Evolutionary conservation across 2,113 vertebrate species (phyloP), one percentile per base, ranked within the genome.

Genomic region (Hypocryptadius cinnamomeus): DNA sequence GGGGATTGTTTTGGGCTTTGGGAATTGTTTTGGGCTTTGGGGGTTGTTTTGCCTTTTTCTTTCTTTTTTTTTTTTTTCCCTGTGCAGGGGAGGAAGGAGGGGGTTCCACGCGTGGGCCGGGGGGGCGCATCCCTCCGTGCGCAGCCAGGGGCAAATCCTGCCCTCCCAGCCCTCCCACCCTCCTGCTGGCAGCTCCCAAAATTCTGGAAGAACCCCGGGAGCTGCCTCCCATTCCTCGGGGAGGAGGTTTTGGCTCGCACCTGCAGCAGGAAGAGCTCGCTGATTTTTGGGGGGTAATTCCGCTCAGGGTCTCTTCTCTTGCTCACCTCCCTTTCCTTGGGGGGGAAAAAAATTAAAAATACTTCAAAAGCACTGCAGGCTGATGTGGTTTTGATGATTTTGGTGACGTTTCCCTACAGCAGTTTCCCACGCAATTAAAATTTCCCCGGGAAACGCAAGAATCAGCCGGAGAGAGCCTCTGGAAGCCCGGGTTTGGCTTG

Each of bases 221-320:
- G 2, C 5, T 4, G 21, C 39, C 27, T 30, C 39, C 21, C 33
- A 6, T 27, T 61, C 13, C 4, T 37, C 9, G 40, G 42, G 4
- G 33, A 6, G 12, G 2, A 8, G 39, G 53, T n/a, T 83, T 37
- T 8, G 72, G 56, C 59, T 88, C 44, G 20, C 30, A 5, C 17
- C 50, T 39, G 20, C 61, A 13, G 13, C 48, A 0, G 10, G 4
- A 4, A 13, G 22, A 9, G 13, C 33, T n/a, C 31, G 1, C 25
- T 27, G 48, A 3, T 35, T 85, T 54, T 35, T 11, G 8, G 13
- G 59, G 8, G 4, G 3, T 11, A 23, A 13, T 20, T 87, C 68
- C 44, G 35, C 54, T 90, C 44, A 2, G 12, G 11, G 8, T 40
- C 8, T 33, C 24, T 16, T 35, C 20, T 30, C 30, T 57, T 31